A percentile compares a stretch with the other conserved stretches of the same genome.
Evolutionary conservation across 1,140 invertebrate species (phyloP).

Genomic region (Drosophila neocordata): DNA sequence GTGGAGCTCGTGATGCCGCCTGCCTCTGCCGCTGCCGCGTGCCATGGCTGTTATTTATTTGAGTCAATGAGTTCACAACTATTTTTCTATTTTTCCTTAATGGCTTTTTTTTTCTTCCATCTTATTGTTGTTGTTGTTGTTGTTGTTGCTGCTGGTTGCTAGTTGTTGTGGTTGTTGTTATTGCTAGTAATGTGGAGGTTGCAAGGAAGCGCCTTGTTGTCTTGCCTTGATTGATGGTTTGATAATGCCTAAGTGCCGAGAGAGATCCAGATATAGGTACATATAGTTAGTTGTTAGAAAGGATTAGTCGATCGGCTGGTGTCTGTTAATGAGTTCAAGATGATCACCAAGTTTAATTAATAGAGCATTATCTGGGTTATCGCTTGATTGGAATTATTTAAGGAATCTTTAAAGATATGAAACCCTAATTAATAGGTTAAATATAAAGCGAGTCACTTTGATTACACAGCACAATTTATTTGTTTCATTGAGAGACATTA

Average conservation of each 20-base stretch:
- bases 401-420: neutral
- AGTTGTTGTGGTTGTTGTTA: constrained; percentile 18
- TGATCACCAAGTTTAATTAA: constrained; percentile 8
- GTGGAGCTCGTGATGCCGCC: constrained; percentile 43
- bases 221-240: constrained; percentile 73
- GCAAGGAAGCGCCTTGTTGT: constrained; percentile 70
- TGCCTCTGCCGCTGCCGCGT: constrained; percentile 41
- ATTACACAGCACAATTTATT: neutral
- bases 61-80: constrained; percentile 81
- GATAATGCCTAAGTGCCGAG: constrained; percentile 66
- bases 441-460: too few species aligned
- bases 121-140: constrained; percentile 15
- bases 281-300: neutral
- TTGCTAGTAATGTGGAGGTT: constrained; percentile 38
- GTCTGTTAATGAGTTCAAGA: constrained; percentile 36
- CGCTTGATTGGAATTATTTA: neutral
- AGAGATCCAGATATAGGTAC: constrained; percentile 23
- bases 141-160: neutral
- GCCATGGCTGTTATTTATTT: constrained; percentile 71
- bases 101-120: constrained; percentile 51
- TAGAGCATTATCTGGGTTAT: neutral
- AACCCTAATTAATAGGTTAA: neutral
- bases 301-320: neutral
- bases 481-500: too few species aligned
- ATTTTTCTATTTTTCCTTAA: constrained; percentile 73